These are phyloP conservation scores for Acipenser oxyrinchus DNA, from an alignment of 2,797 vertebrate species.

Conservation along the genomic window DNA sequence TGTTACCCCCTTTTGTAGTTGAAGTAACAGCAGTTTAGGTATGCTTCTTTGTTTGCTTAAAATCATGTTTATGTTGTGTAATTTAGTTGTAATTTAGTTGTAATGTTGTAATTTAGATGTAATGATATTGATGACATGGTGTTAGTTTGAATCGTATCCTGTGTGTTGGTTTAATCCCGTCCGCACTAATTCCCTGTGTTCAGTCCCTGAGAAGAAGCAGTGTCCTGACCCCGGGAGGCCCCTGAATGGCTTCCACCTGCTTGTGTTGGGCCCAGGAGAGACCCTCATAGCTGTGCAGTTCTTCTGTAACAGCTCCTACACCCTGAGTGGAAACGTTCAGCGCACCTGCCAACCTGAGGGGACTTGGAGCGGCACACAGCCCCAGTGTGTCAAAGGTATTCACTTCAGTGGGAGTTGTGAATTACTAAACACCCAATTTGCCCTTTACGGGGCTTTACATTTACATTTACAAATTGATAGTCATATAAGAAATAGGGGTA, in stretches of 20 bases:
- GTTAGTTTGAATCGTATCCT: too few relatives aligned
- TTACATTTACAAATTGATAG: too few relatives aligned
- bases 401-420: slow-evolving; percentile 18
- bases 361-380: slow-evolving; percentile 83
- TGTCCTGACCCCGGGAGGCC: slow-evolving; percentile 74
- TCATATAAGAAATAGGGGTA: too few relatives aligned
- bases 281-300: slow-evolving; percentile 63
- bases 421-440: too few relatives aligned
- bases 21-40: too few relatives aligned
- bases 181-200: slow-evolving; percentile 14
- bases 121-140: too few relatives aligned
- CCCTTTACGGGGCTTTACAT: too few relatives aligned
- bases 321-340: slow-evolving; percentile 71
- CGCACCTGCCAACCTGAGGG: slow-evolving; percentile 76
- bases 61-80: too few relatives aligned
- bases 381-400: slow-evolving; percentile 87
- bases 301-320: slow-evolving; percentile 85
- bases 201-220: slow-evolving; percentile 60
- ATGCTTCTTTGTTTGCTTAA: too few relatives aligned
- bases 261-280: slow-evolving; percentile 53
- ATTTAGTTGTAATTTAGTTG: too few relatives aligned
- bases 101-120: too few relatives aligned
- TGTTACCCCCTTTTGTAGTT: too few relatives aligned
- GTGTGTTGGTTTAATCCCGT: not conserved
- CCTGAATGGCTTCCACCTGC: slow-evolving; percentile 73